Evolutionary conservation across 1,140 invertebrate genomes (phyloP).

Genomic region (Leptoteleia sp.): DNA sequence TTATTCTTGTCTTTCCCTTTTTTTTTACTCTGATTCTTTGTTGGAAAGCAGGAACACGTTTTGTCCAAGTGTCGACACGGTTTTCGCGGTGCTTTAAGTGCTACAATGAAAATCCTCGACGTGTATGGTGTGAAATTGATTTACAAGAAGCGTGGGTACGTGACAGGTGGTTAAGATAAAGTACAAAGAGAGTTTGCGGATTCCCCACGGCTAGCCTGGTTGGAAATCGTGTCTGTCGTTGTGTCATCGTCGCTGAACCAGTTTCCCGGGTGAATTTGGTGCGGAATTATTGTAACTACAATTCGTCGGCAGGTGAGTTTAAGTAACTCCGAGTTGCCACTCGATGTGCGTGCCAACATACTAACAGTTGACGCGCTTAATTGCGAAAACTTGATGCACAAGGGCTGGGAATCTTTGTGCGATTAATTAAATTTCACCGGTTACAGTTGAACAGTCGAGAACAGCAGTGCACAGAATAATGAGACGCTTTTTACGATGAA

Average conservation of each 20-base stretch:
- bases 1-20: no score
- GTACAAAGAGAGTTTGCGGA: conserved; percentile 41
- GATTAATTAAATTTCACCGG: conserved; percentile 40
- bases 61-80: no score
- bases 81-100: no score
- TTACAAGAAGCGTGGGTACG: conserved; percentile 43
- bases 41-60: no score
- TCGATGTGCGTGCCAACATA: conserved; percentile 14
- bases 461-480: neutral
- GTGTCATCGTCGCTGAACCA: conserved; percentile 10
- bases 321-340: conserved; percentile 19
- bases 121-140: conserved; percentile 43
- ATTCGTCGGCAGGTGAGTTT: conserved; percentile 32
- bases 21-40: no score
- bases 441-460: conserved; percentile 1
- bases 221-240: conserved; percentile 19
- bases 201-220: conserved; percentile 34
- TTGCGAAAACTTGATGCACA: conserved; percentile 24
- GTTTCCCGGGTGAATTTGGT: conserved; percentile 10
- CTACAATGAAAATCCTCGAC: conserved; percentile 1
- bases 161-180: conserved; percentile 56
- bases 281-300: conserved; percentile 34
- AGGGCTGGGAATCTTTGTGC: conserved; percentile 8
- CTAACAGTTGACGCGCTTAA: conserved; percentile 41
- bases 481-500: neutral